phyloP scores from a whole-genome alignment of 2,797 vertebrate genomes.

The Spinus olivaceus region DNA sequence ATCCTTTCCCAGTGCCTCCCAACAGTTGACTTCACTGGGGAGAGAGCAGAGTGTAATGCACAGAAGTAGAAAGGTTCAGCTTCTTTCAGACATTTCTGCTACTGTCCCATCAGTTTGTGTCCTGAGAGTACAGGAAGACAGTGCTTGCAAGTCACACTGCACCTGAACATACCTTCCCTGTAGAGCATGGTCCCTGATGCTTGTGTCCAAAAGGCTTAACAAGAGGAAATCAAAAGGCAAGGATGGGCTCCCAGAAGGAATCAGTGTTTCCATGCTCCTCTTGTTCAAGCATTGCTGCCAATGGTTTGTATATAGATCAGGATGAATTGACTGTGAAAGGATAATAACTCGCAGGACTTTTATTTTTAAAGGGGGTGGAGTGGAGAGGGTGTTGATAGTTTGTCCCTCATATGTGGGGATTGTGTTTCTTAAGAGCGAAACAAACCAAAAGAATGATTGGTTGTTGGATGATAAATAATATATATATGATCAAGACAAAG shows the following conservation, averaged over 20 bases:
- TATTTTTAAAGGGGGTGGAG: background rate
- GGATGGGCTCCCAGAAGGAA: background rate
- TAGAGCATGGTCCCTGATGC: background rate
- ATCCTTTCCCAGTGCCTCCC: background rate
- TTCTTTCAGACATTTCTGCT: background rate
- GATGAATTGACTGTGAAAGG: background rate
- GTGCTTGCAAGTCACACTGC: background rate
- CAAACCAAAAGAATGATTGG: background rate
- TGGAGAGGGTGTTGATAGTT: background rate
- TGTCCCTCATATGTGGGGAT: background rate
- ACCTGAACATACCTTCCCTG: background rate
- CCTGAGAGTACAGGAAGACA: background rate
- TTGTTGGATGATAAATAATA: background rate
- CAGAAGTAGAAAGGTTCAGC: background rate
- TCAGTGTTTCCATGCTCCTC: background rate
- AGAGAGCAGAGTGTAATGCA: background rate
- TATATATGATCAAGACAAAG: background rate
- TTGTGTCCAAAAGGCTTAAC: background rate
- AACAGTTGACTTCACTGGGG: background rate
- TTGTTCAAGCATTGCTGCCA: background rate
- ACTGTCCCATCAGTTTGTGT: background rate
- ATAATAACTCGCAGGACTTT: background rate
- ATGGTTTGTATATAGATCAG: background rate
- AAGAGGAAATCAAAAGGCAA: background rate
- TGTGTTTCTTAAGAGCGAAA: background rate